Evolutionary conservation across 1,140 invertebrate species (phyloP), one percentile per base, ranked within the genome.

Genomic region (Atta cephalotes): DNA sequence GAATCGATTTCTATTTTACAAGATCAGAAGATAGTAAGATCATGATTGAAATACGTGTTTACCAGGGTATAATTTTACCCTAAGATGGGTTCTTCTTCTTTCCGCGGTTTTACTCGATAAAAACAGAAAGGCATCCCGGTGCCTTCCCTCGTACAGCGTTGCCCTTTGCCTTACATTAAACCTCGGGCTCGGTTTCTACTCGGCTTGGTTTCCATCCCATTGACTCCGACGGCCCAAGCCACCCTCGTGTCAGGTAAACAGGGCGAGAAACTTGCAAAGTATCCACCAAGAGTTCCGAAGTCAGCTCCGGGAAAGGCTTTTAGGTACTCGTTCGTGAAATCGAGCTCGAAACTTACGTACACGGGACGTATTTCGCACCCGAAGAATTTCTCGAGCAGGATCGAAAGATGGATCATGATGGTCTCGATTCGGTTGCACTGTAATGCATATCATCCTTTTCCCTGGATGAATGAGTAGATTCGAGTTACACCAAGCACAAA

Each of bases 261-360:
- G 93, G 90, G 88, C 91, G 90, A 80, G 90, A 92, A 94, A 93
- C 93, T 94, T 91, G 93, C 91, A 93, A 94, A 94, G 93, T 93
- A 93, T 93, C 91, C 93, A 87, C 88, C 87, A 91, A 92, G 90
- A 92, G 91, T 90, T 89, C 70, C 58, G 28, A 84, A 87, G 80
- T 87, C 86, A 56, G 49, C 53, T 58, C 58, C 58, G 76, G 28
- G 60, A 88, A 86, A 88, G 84, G 89, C 90, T 91, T 87, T 90
- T 87, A 90, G 89, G 82, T 91, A 77, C 87, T 90, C 90, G 81
- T 84, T 90, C 89, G 89, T 88, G 89, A 91, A 91, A 91, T 91
- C 89, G 89, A 85, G 86, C 88, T 81, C 76, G 81, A 86, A 85
- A 79, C 87, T 78, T 62, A 62, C 76, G 58, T 72, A 80, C 65